A percentile compares a stretch with the other conserved stretches of the same genome.
phyloP scores from a whole-genome alignment of 2,113 vertebrate genomes.

The Pollachius pollachius region DNA sequence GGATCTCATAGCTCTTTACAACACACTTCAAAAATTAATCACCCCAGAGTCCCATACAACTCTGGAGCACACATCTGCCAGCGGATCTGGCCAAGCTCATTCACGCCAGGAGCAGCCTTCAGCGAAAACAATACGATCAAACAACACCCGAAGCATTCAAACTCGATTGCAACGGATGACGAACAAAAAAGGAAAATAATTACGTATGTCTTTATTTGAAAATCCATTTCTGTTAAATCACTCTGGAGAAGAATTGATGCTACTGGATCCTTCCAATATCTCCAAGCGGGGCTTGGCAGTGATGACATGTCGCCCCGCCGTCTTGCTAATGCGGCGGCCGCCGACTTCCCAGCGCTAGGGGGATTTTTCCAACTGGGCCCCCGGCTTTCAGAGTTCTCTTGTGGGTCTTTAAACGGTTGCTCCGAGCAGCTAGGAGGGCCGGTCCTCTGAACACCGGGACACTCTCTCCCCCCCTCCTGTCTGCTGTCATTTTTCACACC shows the following conservation, averaged over 20 bases:
- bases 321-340: slow-evolving; percentile 64
- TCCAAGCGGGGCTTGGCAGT: slow-evolving; percentile 21
- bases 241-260: not conserved
- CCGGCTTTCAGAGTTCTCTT: slow-evolving; percentile 80
- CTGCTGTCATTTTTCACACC: slow-evolving; percentile 83
- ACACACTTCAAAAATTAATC: slow-evolving; percentile 71
- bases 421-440: slow-evolving; percentile 75
- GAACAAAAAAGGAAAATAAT: not conserved
- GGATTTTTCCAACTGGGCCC: slow-evolving; percentile 80
- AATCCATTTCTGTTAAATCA: not conserved
- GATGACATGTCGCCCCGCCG: slow-evolving; percentile 70
- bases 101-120: slow-evolving; percentile 23
- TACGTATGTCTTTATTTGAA: not conserved
- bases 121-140: slow-evolving; percentile 20
- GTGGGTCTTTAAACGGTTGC: slow-evolving; percentile 84
- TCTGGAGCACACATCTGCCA: slow-evolving; percentile 54
- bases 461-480: slow-evolving; percentile 75
- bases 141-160: slow-evolving; percentile 23
- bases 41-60: slow-evolving; percentile 62
- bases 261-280: not conserved
- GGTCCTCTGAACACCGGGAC: slow-evolving; percentile 70
- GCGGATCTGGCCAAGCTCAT: slow-evolving; percentile 42
- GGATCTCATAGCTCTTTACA: slow-evolving; percentile 70
- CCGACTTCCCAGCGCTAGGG: slow-evolving; percentile 63
- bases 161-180: too few relatives aligned